A percentile compares a stretch with the other conserved stretches of the same genome.
phyloP scores from a whole-genome alignment of 1,140 invertebrate genomes.

The Drosophila oshimai region DNA sequence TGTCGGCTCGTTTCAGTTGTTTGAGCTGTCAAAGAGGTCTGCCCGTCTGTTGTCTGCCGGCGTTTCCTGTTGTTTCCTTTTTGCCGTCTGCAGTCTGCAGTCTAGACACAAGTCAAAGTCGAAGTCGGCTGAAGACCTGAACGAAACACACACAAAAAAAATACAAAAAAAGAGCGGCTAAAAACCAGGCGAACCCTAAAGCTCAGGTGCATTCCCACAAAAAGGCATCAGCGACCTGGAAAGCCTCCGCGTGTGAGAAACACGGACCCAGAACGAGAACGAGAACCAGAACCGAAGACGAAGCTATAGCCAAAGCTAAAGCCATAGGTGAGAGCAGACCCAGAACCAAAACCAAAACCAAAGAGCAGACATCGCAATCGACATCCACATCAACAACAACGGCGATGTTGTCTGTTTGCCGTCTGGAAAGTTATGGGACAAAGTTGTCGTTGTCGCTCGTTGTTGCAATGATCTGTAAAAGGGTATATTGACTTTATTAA shows the following conservation, averaged over 20 bases:
- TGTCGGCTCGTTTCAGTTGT: constrained; percentile 61
- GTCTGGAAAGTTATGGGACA: constrained; percentile 69
- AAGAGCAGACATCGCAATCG: constrained; percentile 39
- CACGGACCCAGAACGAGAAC: not conserved
- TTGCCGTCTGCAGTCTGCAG: constrained; percentile 58
- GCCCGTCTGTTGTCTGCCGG: constrained; percentile 55
- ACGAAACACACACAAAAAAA: constrained; percentile 7
- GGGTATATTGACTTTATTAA: not conserved
- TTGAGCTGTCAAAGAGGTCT: constrained; percentile 76
- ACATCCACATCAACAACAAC: constrained; percentile 50
- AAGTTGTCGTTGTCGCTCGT: constrained; percentile 42
- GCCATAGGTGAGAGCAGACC: constrained; percentile 10
- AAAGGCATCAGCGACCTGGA: constrained; percentile 24
- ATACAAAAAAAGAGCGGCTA: not conserved
- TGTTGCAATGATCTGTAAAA: not conserved
- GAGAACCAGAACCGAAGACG: not conserved
- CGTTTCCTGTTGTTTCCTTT: constrained; percentile 73
- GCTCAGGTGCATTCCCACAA: constrained; percentile 57
- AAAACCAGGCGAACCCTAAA: constrained; percentile 39
- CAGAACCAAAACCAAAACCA: constrained; percentile 2
- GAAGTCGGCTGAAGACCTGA: constrained; percentile 35
- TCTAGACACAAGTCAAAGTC: constrained; percentile 74
- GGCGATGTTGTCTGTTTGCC: constrained; percentile 50
- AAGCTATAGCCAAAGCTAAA: constrained; percentile 29
- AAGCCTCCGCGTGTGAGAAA: constrained; percentile 33